Evolutionary conservation across 2,888 invertebrate species (phyloP).

Genomic region (Clivina fossor): DNA sequence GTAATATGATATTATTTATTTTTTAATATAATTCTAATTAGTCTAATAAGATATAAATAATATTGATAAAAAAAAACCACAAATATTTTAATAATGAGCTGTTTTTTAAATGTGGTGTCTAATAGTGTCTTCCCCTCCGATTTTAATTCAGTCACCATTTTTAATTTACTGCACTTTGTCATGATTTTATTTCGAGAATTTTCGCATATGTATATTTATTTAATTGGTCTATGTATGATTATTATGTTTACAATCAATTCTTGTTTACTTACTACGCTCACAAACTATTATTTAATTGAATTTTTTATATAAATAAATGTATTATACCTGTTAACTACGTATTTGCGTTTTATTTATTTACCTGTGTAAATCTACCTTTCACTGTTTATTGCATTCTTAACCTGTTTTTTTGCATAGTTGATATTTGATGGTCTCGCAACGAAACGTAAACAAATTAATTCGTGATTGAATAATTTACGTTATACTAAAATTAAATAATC

Average conservation of each 20-base stretch:
- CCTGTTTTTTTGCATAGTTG: no score
- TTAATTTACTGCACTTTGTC: slow-evolving; percentile 14
- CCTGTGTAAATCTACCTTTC: no score
- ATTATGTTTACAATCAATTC: slow-evolving; percentile 16
- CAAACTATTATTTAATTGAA: slow-evolving; percentile 22
- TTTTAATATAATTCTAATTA: slow-evolving; percentile 32
- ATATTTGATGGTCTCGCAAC: no score
- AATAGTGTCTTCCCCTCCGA: slow-evolving; percentile 29
- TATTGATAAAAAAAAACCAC: no score
- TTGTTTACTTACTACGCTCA: slow-evolving; percentile 23
- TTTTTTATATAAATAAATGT: slow-evolving; percentile 29
- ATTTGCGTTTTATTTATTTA: slow-evolving; percentile 3
- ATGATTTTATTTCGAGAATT: slow-evolving; percentile 20
- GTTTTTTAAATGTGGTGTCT: slow-evolving; percentile 34
- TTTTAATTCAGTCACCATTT: slow-evolving; percentile 16
- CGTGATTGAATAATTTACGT: no score
- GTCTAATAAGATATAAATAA: slow-evolving; percentile 30
- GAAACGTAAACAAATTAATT: no score
- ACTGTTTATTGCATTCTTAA: no score
- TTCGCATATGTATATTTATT: slow-evolving; percentile 20
- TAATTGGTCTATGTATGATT: slow-evolving; percentile 7
- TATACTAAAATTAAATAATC: no score
- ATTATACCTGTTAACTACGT: slow-evolving; percentile 24
- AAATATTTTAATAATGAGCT: slow-evolving; percentile 33
- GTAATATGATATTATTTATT: slow-evolving; percentile 32